phyloP scores from a whole-genome alignment of 2,888 invertebrate genomes.

The Formica aserva region DNA sequence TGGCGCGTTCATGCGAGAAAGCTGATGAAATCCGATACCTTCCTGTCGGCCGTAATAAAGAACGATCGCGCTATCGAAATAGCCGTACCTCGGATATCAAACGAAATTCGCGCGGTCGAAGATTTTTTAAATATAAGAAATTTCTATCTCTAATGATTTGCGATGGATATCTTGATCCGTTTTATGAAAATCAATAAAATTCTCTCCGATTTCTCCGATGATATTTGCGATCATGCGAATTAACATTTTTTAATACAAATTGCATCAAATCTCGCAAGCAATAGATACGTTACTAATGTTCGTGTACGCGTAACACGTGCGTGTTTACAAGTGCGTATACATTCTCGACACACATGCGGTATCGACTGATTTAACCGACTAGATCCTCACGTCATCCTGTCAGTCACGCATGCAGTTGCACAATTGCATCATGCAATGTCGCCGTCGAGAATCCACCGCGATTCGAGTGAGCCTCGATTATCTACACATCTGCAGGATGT shows the following conservation, averaged over 20 bases:
- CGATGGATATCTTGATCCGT: not conserved
- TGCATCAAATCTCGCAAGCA: not conserved
- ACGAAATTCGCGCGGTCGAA: not conserved
- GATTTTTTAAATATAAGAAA: not conserved
- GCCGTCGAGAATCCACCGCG: not conserved
- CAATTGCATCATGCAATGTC: slow-evolving; percentile 23
- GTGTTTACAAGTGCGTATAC: not conserved
- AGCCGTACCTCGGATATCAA: not conserved
- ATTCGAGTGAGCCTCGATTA: not conserved
- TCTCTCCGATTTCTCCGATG: slow-evolving; percentile 11
- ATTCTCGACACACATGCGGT: slow-evolving; percentile 13
- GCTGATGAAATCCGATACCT: slow-evolving; percentile 28
- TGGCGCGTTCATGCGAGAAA: slow-evolving; percentile 39
- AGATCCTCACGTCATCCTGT: slow-evolving; percentile 36
- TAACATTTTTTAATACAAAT: not conserved
- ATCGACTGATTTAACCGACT: slow-evolving; percentile 26
- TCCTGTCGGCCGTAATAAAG: not conserved
- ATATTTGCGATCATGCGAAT: not conserved
- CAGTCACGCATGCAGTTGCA: slow-evolving; percentile 7
- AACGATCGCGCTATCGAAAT: slow-evolving; percentile 37
- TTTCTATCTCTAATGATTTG: not conserved
- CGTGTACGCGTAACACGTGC: not conserved
- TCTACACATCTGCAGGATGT: not conserved
- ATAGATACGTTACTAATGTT: slow-evolving; percentile 11
- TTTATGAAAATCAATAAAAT: not conserved